phyloP scores from a whole-genome alignment of 2,113 vertebrate genomes.

The Pituophis catenifer region DNA sequence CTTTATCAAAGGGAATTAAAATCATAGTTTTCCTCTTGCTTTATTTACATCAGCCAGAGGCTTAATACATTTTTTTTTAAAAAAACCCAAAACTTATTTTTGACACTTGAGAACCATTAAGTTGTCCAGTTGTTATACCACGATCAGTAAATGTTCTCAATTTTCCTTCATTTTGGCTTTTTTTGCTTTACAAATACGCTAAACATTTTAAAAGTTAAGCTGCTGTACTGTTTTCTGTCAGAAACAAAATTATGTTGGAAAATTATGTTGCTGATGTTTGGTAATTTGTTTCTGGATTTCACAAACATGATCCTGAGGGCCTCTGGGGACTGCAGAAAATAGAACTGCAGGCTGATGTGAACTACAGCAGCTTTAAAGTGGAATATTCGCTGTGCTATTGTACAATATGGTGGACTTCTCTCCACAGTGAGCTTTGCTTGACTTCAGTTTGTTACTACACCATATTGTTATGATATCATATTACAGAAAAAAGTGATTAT shows the following conservation, averaged over 20 bases:
- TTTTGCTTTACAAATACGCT: neutral
- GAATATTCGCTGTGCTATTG: neutral
- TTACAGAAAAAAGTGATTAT: neutral
- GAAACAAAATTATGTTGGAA: neutral
- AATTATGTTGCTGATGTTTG: neutral
- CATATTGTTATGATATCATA: neutral
- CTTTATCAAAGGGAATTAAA: neutral
- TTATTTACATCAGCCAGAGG: neutral
- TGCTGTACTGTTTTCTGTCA: neutral
- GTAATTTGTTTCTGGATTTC: neutral
- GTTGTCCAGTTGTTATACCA: neutral
- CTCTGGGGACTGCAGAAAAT: neutral
- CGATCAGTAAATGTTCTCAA: neutral
- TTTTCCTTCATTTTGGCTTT: neutral
- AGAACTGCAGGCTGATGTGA: neutral
- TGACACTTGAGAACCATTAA: neutral
- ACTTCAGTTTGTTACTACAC: neutral
- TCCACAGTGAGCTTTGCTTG: neutral
- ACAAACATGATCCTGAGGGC: neutral
- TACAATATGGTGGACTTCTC: neutral
- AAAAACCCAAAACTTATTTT: neutral
- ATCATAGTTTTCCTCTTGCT: neutral
- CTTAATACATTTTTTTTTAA: neutral
- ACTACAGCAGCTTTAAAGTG: neutral
- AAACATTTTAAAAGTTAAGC: neutral